A percentile compares a stretch with the other conserved stretches of the same genome.
These are phyloP conservation scores for Aphidius gifuensis DNA, from an alignment of 1,140 invertebrate species.

Conservation along the genomic window DNA sequence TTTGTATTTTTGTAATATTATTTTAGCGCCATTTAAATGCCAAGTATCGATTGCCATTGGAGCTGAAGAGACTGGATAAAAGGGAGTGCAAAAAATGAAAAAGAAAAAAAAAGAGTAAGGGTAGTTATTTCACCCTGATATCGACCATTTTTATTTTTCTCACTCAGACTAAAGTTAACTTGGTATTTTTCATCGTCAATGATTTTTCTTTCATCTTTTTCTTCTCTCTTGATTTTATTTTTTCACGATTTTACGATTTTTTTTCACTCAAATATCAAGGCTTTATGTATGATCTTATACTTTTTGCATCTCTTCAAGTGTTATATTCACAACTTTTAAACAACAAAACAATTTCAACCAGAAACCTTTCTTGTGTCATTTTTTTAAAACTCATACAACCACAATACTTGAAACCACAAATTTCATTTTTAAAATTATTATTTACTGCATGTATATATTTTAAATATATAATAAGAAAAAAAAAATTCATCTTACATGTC, in stretches of 20 bases:
- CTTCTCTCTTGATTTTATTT: neutral
- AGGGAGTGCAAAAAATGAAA: constrained; percentile 3
- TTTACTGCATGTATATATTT: no score
- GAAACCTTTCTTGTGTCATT: no score
- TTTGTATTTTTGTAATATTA: constrained; percentile 9
- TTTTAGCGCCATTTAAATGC: constrained; percentile 38
- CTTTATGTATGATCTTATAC: no score
- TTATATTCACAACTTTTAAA: no score
- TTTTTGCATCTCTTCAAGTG: no score
- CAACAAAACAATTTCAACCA: no score
- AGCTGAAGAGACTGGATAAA: constrained; percentile 21
- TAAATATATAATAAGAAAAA: no score
- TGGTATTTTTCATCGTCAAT: neutral
- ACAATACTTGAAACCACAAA: no score
- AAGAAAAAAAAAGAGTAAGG: neutral
- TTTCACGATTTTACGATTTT: neutral
- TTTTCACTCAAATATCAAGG: constrained; percentile 5
- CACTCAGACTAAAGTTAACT: constrained; percentile 3
- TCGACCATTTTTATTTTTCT: constrained; percentile 22
- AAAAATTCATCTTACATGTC: no score
- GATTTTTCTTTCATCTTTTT: neutral
- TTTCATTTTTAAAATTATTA: no score
- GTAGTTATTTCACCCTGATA: constrained; percentile 18
- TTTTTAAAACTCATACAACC: no score
- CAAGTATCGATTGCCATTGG: constrained; percentile 38